Conservation (phyloP, 2,797 vertebrate species). For the Periparus ater region DNA sequence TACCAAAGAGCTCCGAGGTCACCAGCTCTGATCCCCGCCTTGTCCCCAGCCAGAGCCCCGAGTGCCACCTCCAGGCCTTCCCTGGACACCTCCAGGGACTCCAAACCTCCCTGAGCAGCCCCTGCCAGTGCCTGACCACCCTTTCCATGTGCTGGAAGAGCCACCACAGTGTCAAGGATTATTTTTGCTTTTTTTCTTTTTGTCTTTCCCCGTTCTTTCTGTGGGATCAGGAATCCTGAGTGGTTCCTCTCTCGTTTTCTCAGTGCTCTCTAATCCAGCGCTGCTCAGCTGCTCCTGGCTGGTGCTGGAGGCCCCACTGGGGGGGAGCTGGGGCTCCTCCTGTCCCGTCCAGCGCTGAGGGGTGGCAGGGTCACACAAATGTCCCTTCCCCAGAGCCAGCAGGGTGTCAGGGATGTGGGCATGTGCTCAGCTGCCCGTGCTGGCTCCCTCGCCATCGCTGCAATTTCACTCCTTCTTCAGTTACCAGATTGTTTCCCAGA, state of each 20-base stretch:
- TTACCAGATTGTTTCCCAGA: constrained; percentile 51
- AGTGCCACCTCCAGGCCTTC: neutral
- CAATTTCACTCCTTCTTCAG: neutral
- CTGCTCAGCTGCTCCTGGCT: neutral
- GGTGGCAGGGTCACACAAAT: neutral
- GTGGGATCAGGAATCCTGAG: neutral
- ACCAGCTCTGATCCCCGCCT: neutral
- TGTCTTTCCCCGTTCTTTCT: no score
- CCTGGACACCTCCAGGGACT: neutral
- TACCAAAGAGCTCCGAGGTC: neutral
- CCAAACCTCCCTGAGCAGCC: neutral
- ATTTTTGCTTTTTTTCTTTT: neutral
- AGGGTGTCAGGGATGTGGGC: neutral
- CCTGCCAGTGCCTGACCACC: neutral
- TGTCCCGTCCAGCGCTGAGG: neutral
- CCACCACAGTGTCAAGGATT: neutral
- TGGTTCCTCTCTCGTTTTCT: neutral
- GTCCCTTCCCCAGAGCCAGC: neutral
- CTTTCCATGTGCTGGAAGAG: neutral
- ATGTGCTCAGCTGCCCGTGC: neutral
- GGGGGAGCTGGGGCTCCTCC: neutral
- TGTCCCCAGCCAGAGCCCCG: neutral
- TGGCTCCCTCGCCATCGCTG: neutral
- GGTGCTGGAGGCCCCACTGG: neutral
- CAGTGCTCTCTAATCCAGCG: neutral